Evolutionary conservation across 1,140 invertebrate species (phyloP), one percentile per base, ranked within the genome.

Genomic region (Archegozetes longisetosus): DNA sequence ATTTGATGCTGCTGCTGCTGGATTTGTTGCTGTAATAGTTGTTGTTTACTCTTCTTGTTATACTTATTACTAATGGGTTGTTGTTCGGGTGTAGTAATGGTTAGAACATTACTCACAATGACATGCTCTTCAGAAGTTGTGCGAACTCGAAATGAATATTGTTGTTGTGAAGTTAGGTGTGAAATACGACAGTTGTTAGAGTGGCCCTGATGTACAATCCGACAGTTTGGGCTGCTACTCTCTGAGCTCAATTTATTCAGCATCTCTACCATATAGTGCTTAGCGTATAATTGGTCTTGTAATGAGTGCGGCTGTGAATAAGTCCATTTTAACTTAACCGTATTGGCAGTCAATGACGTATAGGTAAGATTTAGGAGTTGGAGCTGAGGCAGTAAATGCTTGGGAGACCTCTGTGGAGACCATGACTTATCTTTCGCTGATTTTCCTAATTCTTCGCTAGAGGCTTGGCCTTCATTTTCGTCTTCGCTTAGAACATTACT

Each of bases 241-340:
- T 48, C n/a, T 26, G 17, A 9, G 12, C 22, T 60, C 24, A 6
- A 48, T 27, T 61, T 61, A 2, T 13, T 48, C n/a, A 63, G 46
- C 62, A 63, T 63, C 13, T 63, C 62, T 22, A 63, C 62, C 46
- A 60, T 46, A 53, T 26, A 63, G 40, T 62, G 58, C 3, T 22
- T 47, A 3, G 24, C 27, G 25, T 52, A 25, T 14, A 25, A 27
- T 4, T 53, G 51, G 22, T 60, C 53, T 17, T 22, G 6, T 40
- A 17, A 40, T 9, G 32, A 40, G 17, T 40, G 32, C n/a, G 13
- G 54, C 12, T 50, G 9, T 3, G 24, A 25, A 20, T 50, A 47
- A 23, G 25, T 46, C 62, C 62, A 63, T 46, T 63, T 63, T 29
- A 63, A 58, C 40, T 59, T 53, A 17, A 63, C 62, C 29, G 49